Conservation (phyloP, 2,113 vertebrate species). For the Bucco capensis region DNA sequence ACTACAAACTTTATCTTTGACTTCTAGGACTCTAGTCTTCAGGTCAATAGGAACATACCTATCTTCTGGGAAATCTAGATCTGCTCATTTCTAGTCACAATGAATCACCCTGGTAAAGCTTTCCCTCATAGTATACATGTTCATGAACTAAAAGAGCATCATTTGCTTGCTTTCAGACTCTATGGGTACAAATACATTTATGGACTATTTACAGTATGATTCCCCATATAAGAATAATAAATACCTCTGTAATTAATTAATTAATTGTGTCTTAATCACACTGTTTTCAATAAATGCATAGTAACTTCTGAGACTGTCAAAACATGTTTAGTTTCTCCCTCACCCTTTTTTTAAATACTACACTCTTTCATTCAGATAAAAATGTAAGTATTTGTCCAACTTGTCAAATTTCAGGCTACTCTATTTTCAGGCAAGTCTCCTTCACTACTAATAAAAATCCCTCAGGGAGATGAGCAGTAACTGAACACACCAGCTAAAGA, state of each 20-base stretch:
- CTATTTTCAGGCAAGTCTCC: constrained; percentile 34
- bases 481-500: constrained; percentile 23
- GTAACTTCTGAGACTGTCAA: background rate
- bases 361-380: background rate
- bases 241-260: constrained; percentile 5
- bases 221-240: background rate
- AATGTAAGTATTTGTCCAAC: constrained; percentile 15
- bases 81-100: background rate
- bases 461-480: constrained; percentile 22
- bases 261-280: background rate
- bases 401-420: constrained; percentile 31
- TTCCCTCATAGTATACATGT: background rate
- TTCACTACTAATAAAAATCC: constrained; percentile 43
- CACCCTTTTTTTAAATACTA: background rate
- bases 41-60: background rate
- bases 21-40: background rate
- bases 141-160: background rate
- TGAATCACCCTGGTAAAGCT: background rate
- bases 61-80: background rate
- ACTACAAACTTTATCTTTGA: background rate
- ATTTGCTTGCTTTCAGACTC: background rate
- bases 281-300: background rate
- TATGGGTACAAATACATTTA: background rate
- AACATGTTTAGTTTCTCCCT: background rate
- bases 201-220: background rate